A percentile compares a stretch with the other conserved stretches of the same genome.
phyloP scores from a whole-genome alignment of 1,140 invertebrate genomes.

The Drosophila orena region DNA sequence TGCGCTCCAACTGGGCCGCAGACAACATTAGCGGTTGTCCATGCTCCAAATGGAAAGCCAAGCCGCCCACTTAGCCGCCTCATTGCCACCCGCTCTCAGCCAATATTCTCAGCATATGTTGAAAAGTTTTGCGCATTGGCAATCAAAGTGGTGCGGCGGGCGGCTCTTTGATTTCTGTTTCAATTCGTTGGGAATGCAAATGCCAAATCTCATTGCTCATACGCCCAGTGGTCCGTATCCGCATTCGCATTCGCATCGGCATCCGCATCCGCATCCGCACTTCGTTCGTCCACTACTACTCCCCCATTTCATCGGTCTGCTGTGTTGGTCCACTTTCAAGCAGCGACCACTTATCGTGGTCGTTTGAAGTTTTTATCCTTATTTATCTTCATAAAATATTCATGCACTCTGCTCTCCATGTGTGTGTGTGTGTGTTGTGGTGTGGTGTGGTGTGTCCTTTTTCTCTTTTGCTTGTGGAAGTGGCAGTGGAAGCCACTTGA shows the following conservation, averaged over 20 bases:
- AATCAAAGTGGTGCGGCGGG: conserved; percentile 15
- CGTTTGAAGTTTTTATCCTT: conserved; percentile 82
- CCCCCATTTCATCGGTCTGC: not conserved
- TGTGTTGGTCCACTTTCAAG: conserved; percentile 34
- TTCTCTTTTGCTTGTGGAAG: conserved; percentile 3
- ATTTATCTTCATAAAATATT: conserved; percentile 83
- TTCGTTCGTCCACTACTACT: not conserved
- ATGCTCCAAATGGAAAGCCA: conserved; percentile 23
- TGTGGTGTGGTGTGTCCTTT: conserved; percentile 12
- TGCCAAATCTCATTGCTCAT: conserved; percentile 67
- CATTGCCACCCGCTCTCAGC: conserved; percentile 8
- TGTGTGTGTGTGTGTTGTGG: conserved; percentile 1
- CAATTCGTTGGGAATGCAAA: conserved; percentile 40
- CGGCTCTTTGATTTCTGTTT: conserved; percentile 31
- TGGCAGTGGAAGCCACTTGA: conserved; percentile 60
- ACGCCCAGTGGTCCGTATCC: conserved; percentile 41
- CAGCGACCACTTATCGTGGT: conserved; percentile 67
- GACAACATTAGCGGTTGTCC: conserved; percentile 69
- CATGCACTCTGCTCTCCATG: conserved; percentile 69
- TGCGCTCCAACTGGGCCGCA: conserved; percentile 31
- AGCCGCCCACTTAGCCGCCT: not conserved
- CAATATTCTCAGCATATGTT: conserved; percentile 21
- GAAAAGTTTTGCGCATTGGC: conserved; percentile 18
- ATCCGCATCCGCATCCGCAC: not conserved
- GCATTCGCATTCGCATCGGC: not conserved